Evolutionary conservation across 1,140 invertebrate species (phyloP), one percentile per base, ranked within the genome.

Genomic region (Stegodyphus mimosarum): DNA sequence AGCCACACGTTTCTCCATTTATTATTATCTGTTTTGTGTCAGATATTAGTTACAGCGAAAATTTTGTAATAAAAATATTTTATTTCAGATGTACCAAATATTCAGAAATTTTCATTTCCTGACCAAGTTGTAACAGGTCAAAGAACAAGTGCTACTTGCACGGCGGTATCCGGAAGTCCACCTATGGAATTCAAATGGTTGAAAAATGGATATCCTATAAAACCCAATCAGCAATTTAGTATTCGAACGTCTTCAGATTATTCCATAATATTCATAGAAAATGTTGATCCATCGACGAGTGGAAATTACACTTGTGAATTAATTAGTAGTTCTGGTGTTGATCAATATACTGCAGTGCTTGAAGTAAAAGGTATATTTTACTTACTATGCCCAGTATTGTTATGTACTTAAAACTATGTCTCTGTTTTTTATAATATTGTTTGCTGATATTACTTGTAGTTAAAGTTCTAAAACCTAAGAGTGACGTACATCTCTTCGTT

Each of bases 301-400:
- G 89, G 89, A 48, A 89, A 87, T 49, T 90, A 90, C 83, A 89
- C 88, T 49, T 90, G 89, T 78, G 92, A 92, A 76, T 94, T 94
- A 87, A 92, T 92, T 74, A 95, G 95, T 90, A 90, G 90, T 49
- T 94, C 92, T 87, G 93, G 92, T 87, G 92, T 90, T 89, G 92
- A 92, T 90, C 90, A 91, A 90, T 92, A 93, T 90, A 92, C 92
- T 89, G 92, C 92, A 90, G 90, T 91, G 87, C 91, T 95, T 88
- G 92, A 93, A 89, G 93, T 95, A 87, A 94, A 95, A 91, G 94
- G 94, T 95, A 93, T 48, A n/a, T n/a, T n/a, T n/a, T n/a, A n/a
- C n/a, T n/a, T n/a, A n/a, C n/a, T n/a, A n/a, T n/a, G n/a, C n/a
- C n/a, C n/a, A n/a, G n/a, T n/a, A n/a, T n/a, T n/a, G n/a, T n/a